phyloP scores from a whole-genome alignment of 2,888 invertebrate genomes.

The Masnerella sp. region DNA sequence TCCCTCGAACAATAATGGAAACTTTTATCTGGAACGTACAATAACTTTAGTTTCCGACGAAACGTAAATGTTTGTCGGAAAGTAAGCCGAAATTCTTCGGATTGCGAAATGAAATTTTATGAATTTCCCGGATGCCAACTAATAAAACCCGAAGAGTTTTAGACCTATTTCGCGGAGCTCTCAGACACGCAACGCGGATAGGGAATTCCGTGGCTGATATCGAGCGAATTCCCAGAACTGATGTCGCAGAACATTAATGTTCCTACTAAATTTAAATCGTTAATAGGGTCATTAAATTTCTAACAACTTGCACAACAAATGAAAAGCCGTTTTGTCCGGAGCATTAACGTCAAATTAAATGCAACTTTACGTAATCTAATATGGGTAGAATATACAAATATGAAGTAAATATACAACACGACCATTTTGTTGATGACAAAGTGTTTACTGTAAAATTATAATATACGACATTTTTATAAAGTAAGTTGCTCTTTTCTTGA shows the following conservation, averaged over 20 bases:
- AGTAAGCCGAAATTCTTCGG: neutral
- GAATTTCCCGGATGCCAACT: constrained; percentile 3
- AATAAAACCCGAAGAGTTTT: constrained; percentile 7
- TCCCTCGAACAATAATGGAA: too few species aligned
- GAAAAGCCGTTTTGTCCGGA: neutral
- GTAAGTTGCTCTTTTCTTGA: too few species aligned
- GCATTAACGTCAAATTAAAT: neutral
- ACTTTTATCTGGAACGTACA: too few species aligned
- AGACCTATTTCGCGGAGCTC: constrained; percentile 2
- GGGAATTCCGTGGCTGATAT: constrained; percentile 6
- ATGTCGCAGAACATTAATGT: constrained; percentile 18
- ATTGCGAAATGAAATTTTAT: constrained; percentile 1
- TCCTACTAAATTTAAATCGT: constrained; percentile 6
- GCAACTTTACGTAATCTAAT: too few species aligned
- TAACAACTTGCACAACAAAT: constrained; percentile 2
- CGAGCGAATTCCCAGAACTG: constrained; percentile 11
- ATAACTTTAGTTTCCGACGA: too few species aligned
- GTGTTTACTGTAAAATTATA: too few species aligned
- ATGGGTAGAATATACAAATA: too few species aligned
- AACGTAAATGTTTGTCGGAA: too few species aligned
- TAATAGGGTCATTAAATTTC: constrained; percentile 3
- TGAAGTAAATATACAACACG: too few species aligned
- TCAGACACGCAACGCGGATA: constrained; percentile 2
- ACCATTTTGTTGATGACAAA: too few species aligned
- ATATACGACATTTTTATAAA: too few species aligned